These are phyloP conservation scores for Palythoa caribaeorum DNA, from an alignment of 92 coral and sea anemone genomes.

Conservation along the genomic window DNA sequence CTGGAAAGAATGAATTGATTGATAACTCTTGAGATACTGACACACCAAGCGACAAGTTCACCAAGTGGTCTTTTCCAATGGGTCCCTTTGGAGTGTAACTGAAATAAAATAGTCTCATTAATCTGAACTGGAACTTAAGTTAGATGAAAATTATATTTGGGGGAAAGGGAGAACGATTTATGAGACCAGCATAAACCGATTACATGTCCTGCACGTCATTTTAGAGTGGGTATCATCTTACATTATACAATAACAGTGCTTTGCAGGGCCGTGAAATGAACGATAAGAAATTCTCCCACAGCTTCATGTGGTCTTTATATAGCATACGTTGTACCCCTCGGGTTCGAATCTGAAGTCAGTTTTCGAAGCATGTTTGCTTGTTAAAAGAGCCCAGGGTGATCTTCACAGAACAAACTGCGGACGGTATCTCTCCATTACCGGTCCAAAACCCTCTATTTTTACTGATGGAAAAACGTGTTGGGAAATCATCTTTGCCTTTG, in stretches of 20 bases:
- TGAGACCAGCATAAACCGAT: background rate
- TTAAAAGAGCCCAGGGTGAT: no score
- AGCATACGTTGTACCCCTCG: no score
- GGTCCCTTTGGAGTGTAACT: background rate
- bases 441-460: no score
- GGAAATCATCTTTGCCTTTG: no score
- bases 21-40: slow-evolving; percentile 2
- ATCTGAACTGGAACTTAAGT: background rate
- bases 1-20: background rate
- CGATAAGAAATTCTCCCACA: no score
- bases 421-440: no score
- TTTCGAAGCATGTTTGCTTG: no score
- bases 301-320: no score
- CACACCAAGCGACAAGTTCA: background rate
- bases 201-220: background rate
- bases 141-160: background rate
- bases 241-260: background rate
- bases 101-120: background rate
- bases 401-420: no score
- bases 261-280: no score
- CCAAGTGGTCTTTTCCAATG: background rate
- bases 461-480: no score
- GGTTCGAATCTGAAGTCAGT: no score
- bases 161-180: background rate
- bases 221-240: background rate